A percentile compares a stretch with the other conserved stretches of the same genome.
phyloP scores from a whole-genome alignment of 2,888 invertebrate species.

The Pocota personata region DNA sequence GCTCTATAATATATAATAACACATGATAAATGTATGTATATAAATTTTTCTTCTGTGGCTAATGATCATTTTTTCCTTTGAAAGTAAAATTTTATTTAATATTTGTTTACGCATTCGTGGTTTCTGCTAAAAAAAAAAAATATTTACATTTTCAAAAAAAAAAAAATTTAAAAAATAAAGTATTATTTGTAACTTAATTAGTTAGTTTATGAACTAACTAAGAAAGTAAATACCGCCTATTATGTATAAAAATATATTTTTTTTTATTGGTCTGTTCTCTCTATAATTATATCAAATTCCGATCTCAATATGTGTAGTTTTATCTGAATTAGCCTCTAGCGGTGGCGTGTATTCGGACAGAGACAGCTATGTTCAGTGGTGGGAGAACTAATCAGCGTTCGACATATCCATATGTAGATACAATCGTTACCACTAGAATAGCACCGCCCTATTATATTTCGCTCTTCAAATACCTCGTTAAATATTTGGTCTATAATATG shows the following conservation, averaged over 20 bases:
- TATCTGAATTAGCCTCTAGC: neutral
- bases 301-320: slow-evolving; percentile 26
- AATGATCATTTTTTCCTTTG: slow-evolving; percentile 57
- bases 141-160: slow-evolving; percentile 69
- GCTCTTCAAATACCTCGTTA: too few species aligned
- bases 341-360: too few species aligned
- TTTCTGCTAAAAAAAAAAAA: slow-evolving; percentile 63
- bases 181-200: slow-evolving; percentile 68
- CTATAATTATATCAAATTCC: slow-evolving; percentile 18
- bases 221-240: slow-evolving; percentile 48
- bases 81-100: slow-evolving; percentile 60
- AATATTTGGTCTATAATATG: too few species aligned
- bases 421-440: too few species aligned
- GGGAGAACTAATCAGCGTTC: too few species aligned
- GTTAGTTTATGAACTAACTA: slow-evolving; percentile 43
- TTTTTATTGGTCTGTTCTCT: slow-evolving; percentile 34
- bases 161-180: slow-evolving; percentile 68
- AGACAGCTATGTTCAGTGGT: too few species aligned
- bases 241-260: slow-evolving; percentile 43
- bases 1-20: slow-evolving; percentile 56
- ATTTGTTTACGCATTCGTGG: slow-evolving; percentile 70
- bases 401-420: too few species aligned
- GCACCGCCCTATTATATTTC: too few species aligned
- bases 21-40: slow-evolving; percentile 45
- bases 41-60: slow-evolving; percentile 63